phyloP scores from a whole-genome alignment of 2,797 vertebrate species.

The Peromyscus eremicus region DNA sequence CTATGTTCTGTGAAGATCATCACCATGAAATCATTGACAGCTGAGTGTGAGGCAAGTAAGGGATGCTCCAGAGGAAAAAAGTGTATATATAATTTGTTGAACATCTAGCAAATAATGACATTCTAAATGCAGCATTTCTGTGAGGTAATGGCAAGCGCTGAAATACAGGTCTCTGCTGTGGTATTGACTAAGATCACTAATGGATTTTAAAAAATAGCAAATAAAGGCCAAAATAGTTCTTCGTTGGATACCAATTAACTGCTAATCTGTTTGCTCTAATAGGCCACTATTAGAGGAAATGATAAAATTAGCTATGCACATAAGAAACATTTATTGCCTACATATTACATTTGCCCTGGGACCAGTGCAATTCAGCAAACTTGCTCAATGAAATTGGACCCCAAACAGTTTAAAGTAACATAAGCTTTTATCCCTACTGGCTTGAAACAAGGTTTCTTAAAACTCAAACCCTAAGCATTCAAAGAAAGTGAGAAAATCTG shows the following conservation, averaged over 20 bases:
- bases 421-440: constrained; percentile 41
- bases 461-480: constrained; percentile 57
- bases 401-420: constrained; percentile 63
- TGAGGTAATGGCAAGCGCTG: constrained; percentile 34
- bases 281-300: constrained; percentile 77
- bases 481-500: constrained; percentile 63
- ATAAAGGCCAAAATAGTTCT: constrained; percentile 70
- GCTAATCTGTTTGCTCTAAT: constrained; percentile 79
- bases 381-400: constrained; percentile 55
- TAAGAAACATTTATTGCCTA: constrained; percentile 74
- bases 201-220: constrained; percentile 62
- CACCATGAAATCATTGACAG: constrained; percentile 64
- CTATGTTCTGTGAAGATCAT: constrained; percentile 63
- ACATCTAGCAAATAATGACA: constrained; percentile 60
- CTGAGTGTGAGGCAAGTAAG: constrained; percentile 53
- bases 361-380: constrained; percentile 70
- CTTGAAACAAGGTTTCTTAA: constrained; percentile 49
- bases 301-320: constrained; percentile 77
- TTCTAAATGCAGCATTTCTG: constrained; percentile 61
- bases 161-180: constrained; percentile 39
- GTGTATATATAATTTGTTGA: constrained; percentile 55
- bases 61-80: constrained; percentile 6
- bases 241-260: constrained; percentile 77
- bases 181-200: constrained; percentile 74
- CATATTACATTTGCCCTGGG: constrained; percentile 75